Base-by-base conservation (phyloP, 2,113 vertebrate genomes). In the Ranitomeya variabilis region DNA sequence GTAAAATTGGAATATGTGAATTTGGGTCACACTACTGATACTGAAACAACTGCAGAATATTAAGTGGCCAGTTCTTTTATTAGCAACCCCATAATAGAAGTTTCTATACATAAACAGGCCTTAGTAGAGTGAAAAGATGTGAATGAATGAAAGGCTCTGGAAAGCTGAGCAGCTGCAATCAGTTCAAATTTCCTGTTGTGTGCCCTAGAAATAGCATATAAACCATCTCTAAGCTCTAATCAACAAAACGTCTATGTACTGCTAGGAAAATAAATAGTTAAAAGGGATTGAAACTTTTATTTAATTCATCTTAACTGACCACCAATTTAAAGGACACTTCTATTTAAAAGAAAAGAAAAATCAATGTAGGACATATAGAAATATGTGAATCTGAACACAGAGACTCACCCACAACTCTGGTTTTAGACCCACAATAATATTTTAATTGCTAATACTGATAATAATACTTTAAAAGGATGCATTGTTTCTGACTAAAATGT, bases 21-120 rank as follows among this genome's bases (percentile, higher is more conserved):
- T 57, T 80, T 80, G 23, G 55, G 78, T 80, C 78, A 80, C 23
- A 31, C 55, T n/a, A 79, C 12, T 13, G 37, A 79, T 79, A 54
- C 51, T 57, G 78, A 80, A 80, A 80, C 78, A 80, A 59, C 52
- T 52, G 31, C 14, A 60, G 78, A 80, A 80, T 80, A 80, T 80
- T 59, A 80, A 80, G 55, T 59, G 55, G 78, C 23, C 55, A 59
- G 54, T 80, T 55, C 23, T 31, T 80, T 80, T 59, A 80, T 80
- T 80, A 31, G n/a, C 23, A 80, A 80, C 14, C 19, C 14, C 14
- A 60, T 60, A 80, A 59, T 80, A 59, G 55, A 80, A 26, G 37
- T n/a, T 80, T 26, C 54, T 80, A 59, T 79, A 79, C 51, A 79
- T 79, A 79, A 79, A 26, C n/a, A 57, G 77, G 12, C 76, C 21